Evolutionary conservation across 30 jellyfish, hydroid and myxozoan genomes (phyloP).

Genomic region (Pseudorhiza aurosa): DNA sequence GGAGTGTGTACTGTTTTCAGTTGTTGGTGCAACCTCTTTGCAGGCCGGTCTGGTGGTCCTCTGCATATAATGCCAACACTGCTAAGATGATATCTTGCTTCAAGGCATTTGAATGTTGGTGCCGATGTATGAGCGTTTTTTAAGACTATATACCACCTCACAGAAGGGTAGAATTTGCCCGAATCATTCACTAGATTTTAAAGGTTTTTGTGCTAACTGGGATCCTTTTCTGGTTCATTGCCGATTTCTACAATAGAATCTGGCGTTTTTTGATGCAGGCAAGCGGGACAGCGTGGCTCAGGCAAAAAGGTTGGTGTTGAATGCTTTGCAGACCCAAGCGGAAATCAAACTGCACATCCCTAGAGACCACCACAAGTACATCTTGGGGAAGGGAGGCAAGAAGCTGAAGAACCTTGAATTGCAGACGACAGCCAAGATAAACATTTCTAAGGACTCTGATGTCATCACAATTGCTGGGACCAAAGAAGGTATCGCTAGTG

Average conservation of each 20-base stretch:
- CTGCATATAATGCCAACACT: too few species aligned
- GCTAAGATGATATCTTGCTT: too few species aligned
- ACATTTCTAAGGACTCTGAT: slow-evolving; percentile 85
- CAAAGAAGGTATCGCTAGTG: slow-evolving; percentile 92
- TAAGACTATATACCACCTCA: too few species aligned
- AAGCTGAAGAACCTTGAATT: slow-evolving; percentile 83
- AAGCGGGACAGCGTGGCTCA: slow-evolving; percentile 79
- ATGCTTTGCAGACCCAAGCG: slow-evolving; percentile 90
- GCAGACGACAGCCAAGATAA: slow-evolving; percentile 81
- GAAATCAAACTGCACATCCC: slow-evolving; percentile 87
- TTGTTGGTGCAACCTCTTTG: too few species aligned
- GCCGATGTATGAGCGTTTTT: too few species aligned
- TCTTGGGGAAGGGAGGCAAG: slow-evolving; percentile 93
- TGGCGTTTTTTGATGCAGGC: slow-evolving; percentile 39
- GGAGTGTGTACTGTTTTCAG: too few species aligned
- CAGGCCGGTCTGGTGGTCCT: too few species aligned
- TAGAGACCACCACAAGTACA: slow-evolving; percentile 84
- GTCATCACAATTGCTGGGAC: slow-evolving; percentile 84
- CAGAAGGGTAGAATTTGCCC: too few species aligned
- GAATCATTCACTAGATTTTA: too few species aligned
- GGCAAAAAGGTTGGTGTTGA: slow-evolving; percentile 73
- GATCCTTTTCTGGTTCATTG: not conserved
- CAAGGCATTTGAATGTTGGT: too few species aligned
- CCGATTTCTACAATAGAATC: not conserved
- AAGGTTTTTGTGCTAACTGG: too few species aligned